A percentile compares a stretch with the other conserved stretches of the same genome.
Evolutionary conservation across 2,888 invertebrate genomes (phyloP).

Genomic region (Polydrusus cervinus): DNA sequence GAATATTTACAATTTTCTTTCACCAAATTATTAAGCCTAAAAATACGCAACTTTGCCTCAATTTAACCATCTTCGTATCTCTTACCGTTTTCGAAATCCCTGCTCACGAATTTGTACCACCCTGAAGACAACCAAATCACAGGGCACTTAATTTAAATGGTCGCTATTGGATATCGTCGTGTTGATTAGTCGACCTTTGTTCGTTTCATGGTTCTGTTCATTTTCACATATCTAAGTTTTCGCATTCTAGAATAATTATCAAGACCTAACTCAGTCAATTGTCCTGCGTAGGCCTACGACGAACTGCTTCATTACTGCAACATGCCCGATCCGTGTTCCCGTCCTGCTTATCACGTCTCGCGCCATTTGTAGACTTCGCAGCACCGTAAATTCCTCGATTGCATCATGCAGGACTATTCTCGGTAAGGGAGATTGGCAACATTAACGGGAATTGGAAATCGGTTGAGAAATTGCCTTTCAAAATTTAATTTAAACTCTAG

Average conservation of each 20-base stretch:
- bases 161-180: no score
- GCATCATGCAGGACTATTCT: conserved; percentile 39
- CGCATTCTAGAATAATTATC: not conserved
- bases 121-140: no score
- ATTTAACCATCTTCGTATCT: no score
- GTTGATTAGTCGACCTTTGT: no score
- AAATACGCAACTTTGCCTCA: no score
- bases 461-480: no score
- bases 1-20: no score
- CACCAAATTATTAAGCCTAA: no score
- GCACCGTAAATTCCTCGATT: conserved; percentile 48
- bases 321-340: conserved; percentile 70
- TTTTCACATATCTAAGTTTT: not conserved
- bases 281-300: conserved; percentile 66
- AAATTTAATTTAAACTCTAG: no score
- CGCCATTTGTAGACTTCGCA: conserved; percentile 44
- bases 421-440: conserved; percentile 16
- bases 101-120: no score
- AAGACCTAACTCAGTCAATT: conserved; percentile 15
- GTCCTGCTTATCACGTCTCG: conserved; percentile 67
- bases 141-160: no score
- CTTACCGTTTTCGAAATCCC: no score
- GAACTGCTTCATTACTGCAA: conserved; percentile 71
- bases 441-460: conserved; percentile 9
- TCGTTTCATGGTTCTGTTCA: not conserved